Evolutionary conservation across 92 coral and sea anemone genomes (phyloP).

Genomic region (Epizoanthus ramosus): DNA sequence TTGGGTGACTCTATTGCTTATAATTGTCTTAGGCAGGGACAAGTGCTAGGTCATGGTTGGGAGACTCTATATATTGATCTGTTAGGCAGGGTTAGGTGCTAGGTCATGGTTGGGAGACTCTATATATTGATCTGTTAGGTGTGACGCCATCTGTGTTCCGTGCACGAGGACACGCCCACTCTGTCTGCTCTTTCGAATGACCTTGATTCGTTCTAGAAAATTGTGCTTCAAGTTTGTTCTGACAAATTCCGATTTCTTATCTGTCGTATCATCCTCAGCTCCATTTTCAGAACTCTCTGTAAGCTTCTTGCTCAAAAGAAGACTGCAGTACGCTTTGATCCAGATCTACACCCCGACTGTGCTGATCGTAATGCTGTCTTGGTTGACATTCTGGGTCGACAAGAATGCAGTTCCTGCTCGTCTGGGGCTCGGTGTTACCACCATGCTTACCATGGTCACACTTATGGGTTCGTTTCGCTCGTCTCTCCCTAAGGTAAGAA

Average conservation of each 20-base stretch:
- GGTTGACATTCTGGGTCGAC: constrained; percentile 27
- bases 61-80: too few relatives aligned
- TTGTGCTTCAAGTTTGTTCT: too few relatives aligned
- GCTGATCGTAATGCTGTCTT: constrained; percentile 22
- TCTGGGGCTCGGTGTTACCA: constrained; percentile 25
- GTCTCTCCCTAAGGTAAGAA: constrained; percentile 42
- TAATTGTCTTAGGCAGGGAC: too few relatives aligned
- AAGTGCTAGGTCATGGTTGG: too few relatives aligned
- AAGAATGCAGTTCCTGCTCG: constrained; percentile 26
- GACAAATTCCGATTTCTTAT: too few relatives aligned
- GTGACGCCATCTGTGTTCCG: too few relatives aligned
- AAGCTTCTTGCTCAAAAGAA: constrained; percentile 3
- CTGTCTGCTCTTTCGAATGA: too few relatives aligned
- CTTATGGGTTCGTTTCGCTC: constrained; percentile 25
- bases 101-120: too few relatives aligned
- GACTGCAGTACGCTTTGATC: constrained; percentile 17
- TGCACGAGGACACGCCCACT: too few relatives aligned
- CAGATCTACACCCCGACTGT: constrained; percentile 17
- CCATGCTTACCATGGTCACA: constrained; percentile 19
- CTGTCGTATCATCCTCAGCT: not conserved
- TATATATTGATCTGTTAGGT: too few relatives aligned
- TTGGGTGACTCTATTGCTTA: too few relatives aligned
- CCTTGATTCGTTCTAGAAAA: not conserved
- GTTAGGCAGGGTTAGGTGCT: too few relatives aligned
- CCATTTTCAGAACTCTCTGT: constrained; percentile 39